Percentiles rank a stretch among this genome's conserved stretches.
Evolutionary conservation across 2,888 invertebrate species (phyloP).

Genomic region (Poecilus cupreus): DNA sequence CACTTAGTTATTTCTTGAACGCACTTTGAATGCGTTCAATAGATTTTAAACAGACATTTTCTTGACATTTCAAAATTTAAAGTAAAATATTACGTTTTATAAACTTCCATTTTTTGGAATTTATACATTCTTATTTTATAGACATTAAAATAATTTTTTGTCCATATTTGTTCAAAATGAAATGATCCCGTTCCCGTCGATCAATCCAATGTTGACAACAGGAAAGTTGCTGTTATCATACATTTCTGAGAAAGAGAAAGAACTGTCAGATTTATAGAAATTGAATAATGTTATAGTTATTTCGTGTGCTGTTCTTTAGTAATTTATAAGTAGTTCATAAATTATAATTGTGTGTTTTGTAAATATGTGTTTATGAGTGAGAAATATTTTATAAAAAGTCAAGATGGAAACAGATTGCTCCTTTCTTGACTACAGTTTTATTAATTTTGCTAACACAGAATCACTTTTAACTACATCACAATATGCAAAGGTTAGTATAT

Average conservation of each 20-base stretch:
- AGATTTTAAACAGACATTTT: too few relatives aligned
- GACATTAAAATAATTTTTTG: too few relatives aligned
- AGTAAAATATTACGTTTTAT: too few relatives aligned
- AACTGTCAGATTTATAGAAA: not conserved
- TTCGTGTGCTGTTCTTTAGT: not conserved
- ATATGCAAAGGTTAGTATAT: conserved; percentile 52
- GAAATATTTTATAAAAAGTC: not conserved
- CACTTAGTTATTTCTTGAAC: too few relatives aligned
- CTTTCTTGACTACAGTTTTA: conserved; percentile 55
- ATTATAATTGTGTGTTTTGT: not conserved
- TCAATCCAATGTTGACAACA: conserved; percentile 7
- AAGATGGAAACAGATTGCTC: conserved; percentile 51
- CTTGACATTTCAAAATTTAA: too few relatives aligned
- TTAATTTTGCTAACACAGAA: conserved; percentile 50
- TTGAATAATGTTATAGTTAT: not conserved
- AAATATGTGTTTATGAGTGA: conserved; percentile 6
- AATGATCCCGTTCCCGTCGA: not conserved
- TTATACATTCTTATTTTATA: too few relatives aligned
- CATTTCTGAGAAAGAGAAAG: conserved; percentile 6
- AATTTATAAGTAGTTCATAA: not conserved
- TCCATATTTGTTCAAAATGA: too few relatives aligned
- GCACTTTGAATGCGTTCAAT: too few relatives aligned
- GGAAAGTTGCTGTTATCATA: conserved; percentile 6
- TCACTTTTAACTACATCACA: conserved; percentile 57
- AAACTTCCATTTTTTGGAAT: too few relatives aligned